phyloP scores from a whole-genome alignment of 2,888 invertebrate genomes.

The Chymomyza procnemis region DNA sequence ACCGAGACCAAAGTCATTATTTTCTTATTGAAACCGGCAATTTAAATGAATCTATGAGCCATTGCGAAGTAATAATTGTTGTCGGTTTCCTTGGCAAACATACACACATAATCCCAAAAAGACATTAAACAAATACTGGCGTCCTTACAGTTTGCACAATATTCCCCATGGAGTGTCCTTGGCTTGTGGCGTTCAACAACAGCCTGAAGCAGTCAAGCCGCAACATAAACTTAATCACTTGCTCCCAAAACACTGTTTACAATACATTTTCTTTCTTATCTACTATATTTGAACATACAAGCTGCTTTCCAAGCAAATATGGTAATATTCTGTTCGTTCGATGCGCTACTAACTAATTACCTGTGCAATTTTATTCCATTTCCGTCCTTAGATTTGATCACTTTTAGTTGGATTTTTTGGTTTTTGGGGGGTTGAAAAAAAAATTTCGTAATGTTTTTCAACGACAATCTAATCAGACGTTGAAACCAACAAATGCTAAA shows the following conservation, averaged over 20 bases:
- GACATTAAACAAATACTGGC: constrained; percentile 51
- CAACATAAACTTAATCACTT: constrained; percentile 47
- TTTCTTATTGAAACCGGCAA: constrained; percentile 61
- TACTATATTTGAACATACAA: too few relatives aligned
- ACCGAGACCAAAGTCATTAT: constrained; percentile 36
- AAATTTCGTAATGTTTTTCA: neutral
- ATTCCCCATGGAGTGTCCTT: constrained; percentile 2
- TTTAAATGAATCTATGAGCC: constrained; percentile 62
- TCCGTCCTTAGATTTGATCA: constrained; percentile 28
- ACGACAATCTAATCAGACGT: neutral
- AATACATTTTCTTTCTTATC: too few relatives aligned
- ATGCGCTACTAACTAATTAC: constrained; percentile 59
- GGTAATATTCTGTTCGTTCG: neutral
- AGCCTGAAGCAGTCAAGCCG: constrained; percentile 29
- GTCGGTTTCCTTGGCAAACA: constrained; percentile 39
- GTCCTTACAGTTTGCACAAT: constrained; percentile 4
- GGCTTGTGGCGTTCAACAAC: constrained; percentile 40
- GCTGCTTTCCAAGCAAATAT: neutral
- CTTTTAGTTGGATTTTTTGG: too few relatives aligned
- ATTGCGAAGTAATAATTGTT: constrained; percentile 64
- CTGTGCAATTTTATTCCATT: constrained; percentile 68
- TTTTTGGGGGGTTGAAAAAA: too few relatives aligned
- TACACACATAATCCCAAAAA: constrained; percentile 13
- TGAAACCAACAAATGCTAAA: neutral
- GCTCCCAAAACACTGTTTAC: constrained; percentile 13